Percentiles rank a stretch among this genome's conserved stretches.
These are phyloP conservation scores for Eulacestoma nigropectus DNA, from an alignment of 2,113 vertebrate species.

Conservation along the genomic window DNA sequence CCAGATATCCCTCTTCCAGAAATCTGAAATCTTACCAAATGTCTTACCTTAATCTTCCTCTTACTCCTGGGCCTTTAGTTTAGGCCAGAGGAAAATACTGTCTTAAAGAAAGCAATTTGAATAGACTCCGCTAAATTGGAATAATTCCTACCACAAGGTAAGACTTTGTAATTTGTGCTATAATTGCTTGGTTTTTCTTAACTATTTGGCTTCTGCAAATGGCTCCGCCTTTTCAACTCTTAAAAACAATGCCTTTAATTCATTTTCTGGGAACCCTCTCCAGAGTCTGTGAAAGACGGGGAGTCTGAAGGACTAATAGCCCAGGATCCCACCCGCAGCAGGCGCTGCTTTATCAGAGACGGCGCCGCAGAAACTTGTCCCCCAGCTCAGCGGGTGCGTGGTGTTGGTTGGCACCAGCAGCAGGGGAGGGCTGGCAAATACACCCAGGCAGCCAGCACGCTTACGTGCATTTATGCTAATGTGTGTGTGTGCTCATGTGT, in stretches of 20 bases:
- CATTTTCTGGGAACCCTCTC: background rate
- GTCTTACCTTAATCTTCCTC: background rate
- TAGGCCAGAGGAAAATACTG: background rate
- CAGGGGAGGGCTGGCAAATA: background rate
- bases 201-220: background rate
- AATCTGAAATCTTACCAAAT: background rate
- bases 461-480: background rate
- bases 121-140: background rate
- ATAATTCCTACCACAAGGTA: background rate
- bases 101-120: background rate
- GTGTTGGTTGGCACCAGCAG: background rate
- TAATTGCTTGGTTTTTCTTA: background rate
- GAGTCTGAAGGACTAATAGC: background rate
- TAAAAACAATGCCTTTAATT: background rate
- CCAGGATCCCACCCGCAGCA: background rate
- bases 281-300: background rate
- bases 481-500: rapidly evolving
- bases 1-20: background rate
- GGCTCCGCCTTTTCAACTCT: background rate
- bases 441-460: rapidly evolving
- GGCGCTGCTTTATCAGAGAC: background rate
- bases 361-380: background rate
- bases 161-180: background rate
- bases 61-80: background rate
- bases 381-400: rapidly evolving